Conservation (phyloP, 2,797 vertebrate species). For the Discoglossus pictus region DNA sequence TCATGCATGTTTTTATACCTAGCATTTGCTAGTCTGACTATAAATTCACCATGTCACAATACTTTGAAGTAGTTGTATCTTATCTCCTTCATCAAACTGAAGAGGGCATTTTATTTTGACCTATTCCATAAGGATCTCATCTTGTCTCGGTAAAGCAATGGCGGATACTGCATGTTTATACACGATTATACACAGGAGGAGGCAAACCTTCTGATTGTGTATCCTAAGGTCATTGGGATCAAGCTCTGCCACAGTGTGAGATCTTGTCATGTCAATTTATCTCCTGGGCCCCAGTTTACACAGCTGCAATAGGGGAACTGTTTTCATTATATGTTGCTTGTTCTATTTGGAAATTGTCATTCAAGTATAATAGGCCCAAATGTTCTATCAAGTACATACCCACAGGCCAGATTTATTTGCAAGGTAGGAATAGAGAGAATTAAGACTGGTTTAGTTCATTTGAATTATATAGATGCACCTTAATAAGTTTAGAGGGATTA, state of each 20-base stretch:
- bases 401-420: too few species aligned
- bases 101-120: slow-evolving; percentile 15
- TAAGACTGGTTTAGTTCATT: too few species aligned
- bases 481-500: too few species aligned
- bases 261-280: slow-evolving; percentile 34
- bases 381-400: slow-evolving; percentile 11
- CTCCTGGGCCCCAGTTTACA: slow-evolving; percentile 37
- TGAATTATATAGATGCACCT: too few species aligned
- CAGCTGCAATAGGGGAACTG: slow-evolving; percentile 40
- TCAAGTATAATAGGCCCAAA: slow-evolving; percentile 21
- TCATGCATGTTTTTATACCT: too few species aligned
- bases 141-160: slow-evolving; percentile 45
- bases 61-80: background rate
- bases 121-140: slow-evolving; percentile 67
- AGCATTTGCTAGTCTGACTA: too few species aligned
- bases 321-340: slow-evolving; percentile 26
- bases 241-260: slow-evolving; percentile 16
- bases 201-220: slow-evolving; percentile 10
- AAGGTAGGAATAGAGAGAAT: too few species aligned
- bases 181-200: slow-evolving; percentile 2
- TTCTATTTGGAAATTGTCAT: slow-evolving; percentile 36
- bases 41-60: too few species aligned
- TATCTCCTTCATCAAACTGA: background rate
- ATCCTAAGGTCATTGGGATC: slow-evolving; percentile 34
- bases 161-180: slow-evolving; percentile 4